Evolutionary conservation across 2,797 vertebrate genomes (phyloP).

Genomic region (Poecilia wingei): DNA sequence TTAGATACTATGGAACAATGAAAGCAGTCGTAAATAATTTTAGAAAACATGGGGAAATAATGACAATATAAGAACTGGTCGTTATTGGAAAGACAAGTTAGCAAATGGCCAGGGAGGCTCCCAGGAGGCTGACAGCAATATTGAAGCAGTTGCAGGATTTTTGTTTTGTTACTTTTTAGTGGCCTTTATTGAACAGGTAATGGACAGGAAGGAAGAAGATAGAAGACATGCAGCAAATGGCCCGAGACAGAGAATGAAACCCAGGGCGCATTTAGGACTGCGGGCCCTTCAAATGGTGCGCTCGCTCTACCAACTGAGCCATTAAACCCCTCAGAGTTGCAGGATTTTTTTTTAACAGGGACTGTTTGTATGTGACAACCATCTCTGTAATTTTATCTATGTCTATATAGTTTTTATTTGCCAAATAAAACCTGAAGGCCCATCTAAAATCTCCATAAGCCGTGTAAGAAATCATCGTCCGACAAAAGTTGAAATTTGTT

Average conservation of each 20-base stretch:
- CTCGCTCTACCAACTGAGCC: neutral
- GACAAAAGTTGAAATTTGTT: neutral
- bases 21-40: neutral
- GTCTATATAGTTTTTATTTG: neutral
- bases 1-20: neutral
- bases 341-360: neutral
- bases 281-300: neutral
- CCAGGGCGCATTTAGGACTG: neutral
- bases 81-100: neutral
- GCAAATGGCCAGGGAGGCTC: neutral
- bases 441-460: neutral
- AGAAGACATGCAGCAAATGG: neutral
- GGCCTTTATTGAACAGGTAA: neutral
- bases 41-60: neutral
- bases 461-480: neutral
- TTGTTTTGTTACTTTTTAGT: neutral
- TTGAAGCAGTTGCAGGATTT: neutral
- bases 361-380: neutral
- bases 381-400: neutral
- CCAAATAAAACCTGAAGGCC: neutral
- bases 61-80: neutral
- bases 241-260: neutral
- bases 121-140: neutral
- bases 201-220: neutral
- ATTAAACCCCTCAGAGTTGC: neutral